phyloP scores from a whole-genome alignment of 2,797 vertebrate genomes.

The Dicrostonyx torquatus region DNA sequence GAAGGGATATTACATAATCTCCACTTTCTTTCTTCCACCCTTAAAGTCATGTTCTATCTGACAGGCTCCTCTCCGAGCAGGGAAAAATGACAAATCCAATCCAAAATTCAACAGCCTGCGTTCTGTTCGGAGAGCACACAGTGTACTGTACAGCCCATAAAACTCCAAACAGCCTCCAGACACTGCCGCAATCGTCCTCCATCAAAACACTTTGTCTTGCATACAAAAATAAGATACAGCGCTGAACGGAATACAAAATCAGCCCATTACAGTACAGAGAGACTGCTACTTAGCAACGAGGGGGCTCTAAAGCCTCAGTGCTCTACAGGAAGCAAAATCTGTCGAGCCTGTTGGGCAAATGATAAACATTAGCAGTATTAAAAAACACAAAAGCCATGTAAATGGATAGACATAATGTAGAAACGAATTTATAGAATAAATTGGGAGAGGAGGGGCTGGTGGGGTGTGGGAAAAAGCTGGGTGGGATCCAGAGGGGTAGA shows the following conservation, averaged over 20 bases:
- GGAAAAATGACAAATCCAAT: constrained; percentile 92
- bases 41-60: constrained; percentile 77
- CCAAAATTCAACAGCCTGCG: constrained; percentile 94
- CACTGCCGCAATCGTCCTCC: constrained; percentile 98
- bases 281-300: constrained; percentile 98
- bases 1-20: constrained; percentile 71
- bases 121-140: constrained; percentile 91
- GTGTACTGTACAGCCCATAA: constrained; percentile 98
- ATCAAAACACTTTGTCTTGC: constrained; percentile 99
- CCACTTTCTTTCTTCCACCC: constrained; percentile 77
- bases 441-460: constrained; percentile 39
- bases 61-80: constrained; percentile 82
- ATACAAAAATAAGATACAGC: constrained; percentile 99
- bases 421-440: constrained; percentile 75
- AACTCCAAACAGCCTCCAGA: constrained; percentile 99
- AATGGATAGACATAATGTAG: constrained; percentile 77
- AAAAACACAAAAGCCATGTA: constrained; percentile 85
- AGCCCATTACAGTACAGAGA: constrained; percentile 97
- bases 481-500: constrained; percentile 36
- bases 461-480: constrained; percentile 39
- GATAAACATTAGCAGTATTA: constrained; percentile 90
- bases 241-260: constrained; percentile 98
- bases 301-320: constrained; percentile 93
- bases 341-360: constrained; percentile 91
- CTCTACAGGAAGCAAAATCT: constrained; percentile 93